phyloP scores from a whole-genome alignment of 1,140 invertebrate species.

The Micrasema minimum region DNA sequence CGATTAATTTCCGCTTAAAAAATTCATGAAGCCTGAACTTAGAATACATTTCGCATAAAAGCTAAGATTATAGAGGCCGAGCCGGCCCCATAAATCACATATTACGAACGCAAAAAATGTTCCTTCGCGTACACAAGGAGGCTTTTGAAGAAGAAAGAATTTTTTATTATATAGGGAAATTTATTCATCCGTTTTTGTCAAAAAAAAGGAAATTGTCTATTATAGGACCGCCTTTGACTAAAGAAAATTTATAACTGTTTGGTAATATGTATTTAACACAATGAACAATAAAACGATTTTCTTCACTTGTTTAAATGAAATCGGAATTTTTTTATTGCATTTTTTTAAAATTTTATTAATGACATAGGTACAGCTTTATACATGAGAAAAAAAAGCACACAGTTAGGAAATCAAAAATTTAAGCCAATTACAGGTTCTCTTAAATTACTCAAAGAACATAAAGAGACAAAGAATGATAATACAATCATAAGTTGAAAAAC shows the following conservation, averaged over 20 bases:
- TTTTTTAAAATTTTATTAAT: too few relatives aligned
- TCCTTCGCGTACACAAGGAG: slow-evolving; percentile 13
- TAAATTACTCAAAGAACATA: too few relatives aligned
- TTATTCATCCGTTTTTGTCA: slow-evolving; percentile 33
- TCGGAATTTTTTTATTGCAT: too few relatives aligned
- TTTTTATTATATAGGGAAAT: slow-evolving; percentile 31
- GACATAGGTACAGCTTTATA: too few relatives aligned
- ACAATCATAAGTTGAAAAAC: too few relatives aligned
- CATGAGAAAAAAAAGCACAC: too few relatives aligned
- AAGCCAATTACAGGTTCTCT: too few relatives aligned
- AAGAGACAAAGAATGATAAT: too few relatives aligned
- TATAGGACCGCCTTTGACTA: slow-evolving; percentile 13
- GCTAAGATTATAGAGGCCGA: slow-evolving; percentile 27
- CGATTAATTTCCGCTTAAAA: slow-evolving; percentile 26
- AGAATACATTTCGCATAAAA: slow-evolving; percentile 34
- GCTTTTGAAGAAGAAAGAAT: slow-evolving; percentile 24
- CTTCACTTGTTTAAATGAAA: too few relatives aligned
- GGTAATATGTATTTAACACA: too few relatives aligned
- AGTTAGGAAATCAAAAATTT: too few relatives aligned
- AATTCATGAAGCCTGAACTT: slow-evolving; percentile 10
- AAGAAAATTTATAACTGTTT: slow-evolving; percentile 23
- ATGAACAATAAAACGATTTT: neutral
- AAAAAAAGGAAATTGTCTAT: slow-evolving; percentile 9
- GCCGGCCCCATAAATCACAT: slow-evolving; percentile 31
- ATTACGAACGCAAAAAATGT: slow-evolving; percentile 14